These are phyloP conservation scores for Sphenopsis melanotis DNA, from an alignment of 2,797 vertebrate genomes.

Conservation along the genomic window DNA sequence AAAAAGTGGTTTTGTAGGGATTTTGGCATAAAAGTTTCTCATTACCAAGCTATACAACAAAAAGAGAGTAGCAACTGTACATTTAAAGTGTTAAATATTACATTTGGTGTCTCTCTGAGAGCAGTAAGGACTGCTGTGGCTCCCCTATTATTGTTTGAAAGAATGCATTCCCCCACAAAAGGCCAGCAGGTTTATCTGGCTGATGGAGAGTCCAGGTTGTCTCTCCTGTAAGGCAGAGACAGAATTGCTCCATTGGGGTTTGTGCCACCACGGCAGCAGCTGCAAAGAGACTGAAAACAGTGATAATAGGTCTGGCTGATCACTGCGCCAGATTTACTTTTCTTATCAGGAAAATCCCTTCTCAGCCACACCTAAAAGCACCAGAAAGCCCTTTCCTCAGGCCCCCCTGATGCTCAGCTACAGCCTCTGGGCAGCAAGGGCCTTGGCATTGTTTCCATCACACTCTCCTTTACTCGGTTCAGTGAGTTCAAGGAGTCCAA, in stretches of 20 bases:
- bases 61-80: background rate
- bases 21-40: background rate
- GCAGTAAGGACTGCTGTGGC: background rate
- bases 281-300: background rate
- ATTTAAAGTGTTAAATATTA: background rate
- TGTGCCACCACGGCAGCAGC: background rate
- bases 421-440: accelerated
- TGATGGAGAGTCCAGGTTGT: background rate
- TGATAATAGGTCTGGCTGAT: background rate
- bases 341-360: background rate
- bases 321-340: background rate
- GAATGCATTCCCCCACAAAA: background rate
- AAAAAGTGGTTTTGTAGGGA: background rate
- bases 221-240: background rate
- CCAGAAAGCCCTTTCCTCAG: background rate
- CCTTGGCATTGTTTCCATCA: background rate
- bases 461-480: background rate
- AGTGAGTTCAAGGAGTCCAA: background rate
- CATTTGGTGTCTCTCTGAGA: background rate
- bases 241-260: background rate
- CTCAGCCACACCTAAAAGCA: background rate
- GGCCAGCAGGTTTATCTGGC: background rate
- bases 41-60: background rate
- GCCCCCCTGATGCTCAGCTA: accelerated
- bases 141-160: background rate